A percentile compares a stretch with the other conserved stretches of the same genome.
Evolutionary conservation across 64 coral and sea anemone genomes (phyloP).

Genomic region (Montipora capricornis): DNA sequence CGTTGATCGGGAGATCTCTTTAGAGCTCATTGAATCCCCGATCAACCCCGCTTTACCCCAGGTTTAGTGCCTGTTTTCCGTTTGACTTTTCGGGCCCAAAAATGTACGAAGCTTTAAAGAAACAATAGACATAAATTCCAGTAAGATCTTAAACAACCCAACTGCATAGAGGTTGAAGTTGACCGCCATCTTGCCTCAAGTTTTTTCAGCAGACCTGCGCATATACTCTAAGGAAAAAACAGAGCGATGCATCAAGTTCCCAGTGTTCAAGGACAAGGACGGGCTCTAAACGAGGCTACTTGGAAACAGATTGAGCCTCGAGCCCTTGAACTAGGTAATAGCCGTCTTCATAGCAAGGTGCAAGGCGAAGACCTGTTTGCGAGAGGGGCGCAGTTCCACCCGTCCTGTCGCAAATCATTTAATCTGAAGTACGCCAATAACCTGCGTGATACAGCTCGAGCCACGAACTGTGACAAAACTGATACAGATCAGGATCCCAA

Average conservation of each 20-base stretch:
- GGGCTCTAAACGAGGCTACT: slow-evolving; percentile 46
- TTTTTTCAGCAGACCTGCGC: no score
- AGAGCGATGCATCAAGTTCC: slow-evolving; percentile 62
- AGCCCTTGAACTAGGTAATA: slow-evolving; percentile 62
- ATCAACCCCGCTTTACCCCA: no score
- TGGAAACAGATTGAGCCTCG: slow-evolving; percentile 77
- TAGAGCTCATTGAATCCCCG: no score
- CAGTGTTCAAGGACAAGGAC: slow-evolving; percentile 66
- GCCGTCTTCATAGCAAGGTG: slow-evolving; percentile 48
- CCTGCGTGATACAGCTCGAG: slow-evolving; percentile 25
- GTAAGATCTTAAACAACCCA: no score
- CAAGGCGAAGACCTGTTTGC: slow-evolving; percentile 63
- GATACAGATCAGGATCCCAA: slow-evolving; percentile 39
- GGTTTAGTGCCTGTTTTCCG: no score
- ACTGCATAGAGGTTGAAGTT: no score
- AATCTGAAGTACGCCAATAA: slow-evolving; percentile 44
- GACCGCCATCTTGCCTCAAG: no score
- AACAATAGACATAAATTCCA: no score
- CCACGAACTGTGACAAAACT: not conserved
- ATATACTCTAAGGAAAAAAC: not conserved
- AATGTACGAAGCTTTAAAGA: no score
- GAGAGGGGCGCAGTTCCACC: slow-evolving; percentile 53
- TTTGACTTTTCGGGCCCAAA: no score
- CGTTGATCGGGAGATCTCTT: no score
- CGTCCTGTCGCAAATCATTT: slow-evolving; percentile 53